phyloP scores from a whole-genome alignment of 2,888 invertebrate genomes.

The Bibio marci region DNA sequence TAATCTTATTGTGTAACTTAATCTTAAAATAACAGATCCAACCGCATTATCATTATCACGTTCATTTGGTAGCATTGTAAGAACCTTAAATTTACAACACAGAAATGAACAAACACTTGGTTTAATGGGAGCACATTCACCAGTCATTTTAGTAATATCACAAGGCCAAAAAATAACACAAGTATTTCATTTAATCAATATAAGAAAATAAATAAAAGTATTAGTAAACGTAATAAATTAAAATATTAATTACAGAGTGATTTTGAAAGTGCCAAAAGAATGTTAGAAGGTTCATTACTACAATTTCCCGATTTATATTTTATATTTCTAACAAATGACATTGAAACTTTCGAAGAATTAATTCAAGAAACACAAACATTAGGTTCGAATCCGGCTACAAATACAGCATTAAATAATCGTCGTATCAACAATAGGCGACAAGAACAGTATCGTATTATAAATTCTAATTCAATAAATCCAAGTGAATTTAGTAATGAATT shows the following conservation, averaged over 20 bases:
- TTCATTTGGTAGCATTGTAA: slow-evolving; percentile 32
- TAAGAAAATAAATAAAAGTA: not conserved
- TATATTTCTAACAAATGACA: slow-evolving; percentile 32
- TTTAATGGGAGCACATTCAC: slow-evolving; percentile 29
- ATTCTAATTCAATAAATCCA: slow-evolving; percentile 1
- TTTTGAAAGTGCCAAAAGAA: slow-evolving; percentile 10
- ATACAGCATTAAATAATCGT: not conserved
- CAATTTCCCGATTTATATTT: slow-evolving; percentile 33
- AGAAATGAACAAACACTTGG: slow-evolving; percentile 23
- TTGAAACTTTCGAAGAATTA: slow-evolving; percentile 31
- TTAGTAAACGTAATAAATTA: too few relatives aligned
- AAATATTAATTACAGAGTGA: slow-evolving; percentile 7
- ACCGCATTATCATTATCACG: slow-evolving; percentile 13
- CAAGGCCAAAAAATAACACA: slow-evolving; percentile 31
- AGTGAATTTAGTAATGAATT: slow-evolving; percentile 15
- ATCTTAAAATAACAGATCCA: too few relatives aligned
- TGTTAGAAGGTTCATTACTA: slow-evolving; percentile 9
- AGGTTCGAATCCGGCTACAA: slow-evolving; percentile 2
- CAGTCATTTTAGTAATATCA: slow-evolving; percentile 35
- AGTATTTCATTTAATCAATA: too few relatives aligned
- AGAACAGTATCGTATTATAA: slow-evolving; percentile 1
- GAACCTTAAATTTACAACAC: slow-evolving; percentile 31
- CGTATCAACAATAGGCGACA: not conserved
- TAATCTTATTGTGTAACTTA: not conserved
- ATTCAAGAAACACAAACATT: slow-evolving; percentile 2